Evolutionary conservation across 1,140 invertebrate species (phyloP), one percentile per base, ranked within the genome.

Genomic region (Brachionus paranguensis): DNA sequence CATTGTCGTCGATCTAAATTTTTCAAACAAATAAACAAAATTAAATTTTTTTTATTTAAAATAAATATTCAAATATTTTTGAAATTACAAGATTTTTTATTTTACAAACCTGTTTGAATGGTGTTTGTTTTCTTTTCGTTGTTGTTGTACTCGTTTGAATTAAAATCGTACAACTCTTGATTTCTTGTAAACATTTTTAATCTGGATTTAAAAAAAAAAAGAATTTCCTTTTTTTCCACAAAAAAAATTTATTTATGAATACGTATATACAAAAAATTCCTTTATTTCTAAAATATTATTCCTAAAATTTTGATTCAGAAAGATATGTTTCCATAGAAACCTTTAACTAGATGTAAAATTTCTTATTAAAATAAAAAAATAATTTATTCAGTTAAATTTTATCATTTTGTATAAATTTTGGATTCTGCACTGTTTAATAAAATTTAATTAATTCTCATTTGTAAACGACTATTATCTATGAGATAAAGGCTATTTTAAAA

Each of bases 1-100:
- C 78, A 81, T 68, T 64, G 78, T 24, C 53, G 7, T 41, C 78
- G 55, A 11, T 68, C 78, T 81, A 20, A 14, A 78, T 78, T 24
- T 24, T n/a, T 4, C 12, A 78, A 55, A 78, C 5, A 14, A 14
- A 78, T 24, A 29, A 12, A 24, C 12, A 29, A 29, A 55, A 29
- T 20, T 4, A 29, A 20, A 55, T 43, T 29, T 45, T 78, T 29
- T 24, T 24, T n/a, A 41, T 0, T 45, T n/a, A 10, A 78, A 29
- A 78, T 29, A 47, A 37, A 37, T 37, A 37, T 37, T 37, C 33
- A 17, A 53, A n/a, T 14, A 53, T 14, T 53, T 53, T 53, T 50
- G n/a, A 72, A 45, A 43, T 43, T 33, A 43, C 14, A 6, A 41
- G 14, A n/a, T 43, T 68, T 68, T 68, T 0, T 29, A 45, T 33